Evolutionary conservation across 2,888 invertebrate genomes (phyloP).

Genomic region (Diarsia rubi): DNA sequence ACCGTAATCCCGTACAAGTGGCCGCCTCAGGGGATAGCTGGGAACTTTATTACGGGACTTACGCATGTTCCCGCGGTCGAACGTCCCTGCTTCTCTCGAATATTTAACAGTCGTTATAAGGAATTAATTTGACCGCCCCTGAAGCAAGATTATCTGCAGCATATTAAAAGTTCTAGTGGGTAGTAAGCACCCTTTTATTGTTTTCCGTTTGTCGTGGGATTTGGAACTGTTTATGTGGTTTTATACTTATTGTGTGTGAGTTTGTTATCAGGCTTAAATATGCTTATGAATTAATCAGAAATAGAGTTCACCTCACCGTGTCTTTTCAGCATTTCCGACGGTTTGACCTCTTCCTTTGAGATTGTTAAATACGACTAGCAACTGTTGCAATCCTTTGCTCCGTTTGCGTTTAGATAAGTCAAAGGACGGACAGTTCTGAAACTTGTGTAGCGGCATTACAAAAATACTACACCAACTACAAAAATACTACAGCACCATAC

Average conservation of each 20-base stretch:
- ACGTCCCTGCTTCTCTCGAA: slow-evolving; percentile 64
- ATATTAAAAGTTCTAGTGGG: slow-evolving; percentile 75
- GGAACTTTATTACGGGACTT: slow-evolving; percentile 84
- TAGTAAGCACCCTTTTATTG: slow-evolving; percentile 50
- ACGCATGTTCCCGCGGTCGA: slow-evolving; percentile 74
- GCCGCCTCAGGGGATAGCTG: slow-evolving; percentile 83
- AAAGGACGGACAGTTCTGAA: not conserved
- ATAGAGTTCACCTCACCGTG: not conserved
- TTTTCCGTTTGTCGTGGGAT: slow-evolving; percentile 37
- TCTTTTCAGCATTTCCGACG: not conserved
- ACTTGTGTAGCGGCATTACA: too few relatives aligned
- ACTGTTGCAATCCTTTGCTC: not conserved
- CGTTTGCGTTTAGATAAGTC: not conserved
- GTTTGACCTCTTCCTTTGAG: not conserved
- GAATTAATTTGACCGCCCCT: slow-evolving; percentile 83
- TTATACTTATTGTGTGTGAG: not conserved
- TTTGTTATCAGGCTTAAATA: not conserved
- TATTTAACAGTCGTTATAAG: slow-evolving; percentile 81
- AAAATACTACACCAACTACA: too few relatives aligned
- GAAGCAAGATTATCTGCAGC: slow-evolving; percentile 74
- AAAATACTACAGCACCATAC: too few relatives aligned
- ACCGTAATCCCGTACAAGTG: slow-evolving; percentile 86
- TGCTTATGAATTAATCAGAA: not conserved
- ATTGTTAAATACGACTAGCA: not conserved
- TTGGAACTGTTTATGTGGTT: not conserved